Conservation (phyloP, 1,140 invertebrate genomes). For the Ganaspis sp. region DNA sequence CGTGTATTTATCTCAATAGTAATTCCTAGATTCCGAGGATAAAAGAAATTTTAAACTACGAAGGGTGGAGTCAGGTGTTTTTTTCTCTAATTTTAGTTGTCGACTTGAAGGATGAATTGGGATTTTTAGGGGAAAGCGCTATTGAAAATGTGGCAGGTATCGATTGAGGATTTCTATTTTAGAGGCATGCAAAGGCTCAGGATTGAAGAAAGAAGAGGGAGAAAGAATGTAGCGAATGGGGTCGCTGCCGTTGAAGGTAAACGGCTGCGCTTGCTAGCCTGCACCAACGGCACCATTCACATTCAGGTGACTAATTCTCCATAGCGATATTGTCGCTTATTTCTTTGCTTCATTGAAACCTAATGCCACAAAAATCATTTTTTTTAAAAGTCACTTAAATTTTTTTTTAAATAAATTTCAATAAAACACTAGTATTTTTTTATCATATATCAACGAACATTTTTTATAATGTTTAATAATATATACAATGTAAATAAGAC, state of each 20-base stretch:
- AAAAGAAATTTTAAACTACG: no score
- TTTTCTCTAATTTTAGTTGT: neutral
- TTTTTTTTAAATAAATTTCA: no score
- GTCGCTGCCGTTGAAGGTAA: constrained; percentile 74
- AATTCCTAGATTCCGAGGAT: no score
- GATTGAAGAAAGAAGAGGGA: constrained; percentile 53
- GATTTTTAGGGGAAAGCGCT: neutral
- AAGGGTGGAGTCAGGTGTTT: no score
- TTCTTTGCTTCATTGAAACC: constrained; percentile 36
- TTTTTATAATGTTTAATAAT: no score
- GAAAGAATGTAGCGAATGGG: constrained; percentile 72
- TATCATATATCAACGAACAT: no score
- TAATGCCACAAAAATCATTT: no score
- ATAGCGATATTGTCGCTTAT: constrained; percentile 40
- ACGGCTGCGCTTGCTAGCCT: constrained; percentile 63
- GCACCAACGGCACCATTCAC: constrained; percentile 60
- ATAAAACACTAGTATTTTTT: no score
- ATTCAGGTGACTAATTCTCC: constrained; percentile 65
- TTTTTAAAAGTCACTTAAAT: no score
- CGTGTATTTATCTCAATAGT: no score
- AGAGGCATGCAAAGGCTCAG: constrained; percentile 54
- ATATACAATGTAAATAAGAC: no score
- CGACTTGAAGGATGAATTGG: neutral
- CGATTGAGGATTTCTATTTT: constrained; percentile 49
- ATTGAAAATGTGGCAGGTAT: neutral